Base-by-base conservation (phyloP, 2,888 invertebrate species). In the Phrixothrix hirtus region DNA sequence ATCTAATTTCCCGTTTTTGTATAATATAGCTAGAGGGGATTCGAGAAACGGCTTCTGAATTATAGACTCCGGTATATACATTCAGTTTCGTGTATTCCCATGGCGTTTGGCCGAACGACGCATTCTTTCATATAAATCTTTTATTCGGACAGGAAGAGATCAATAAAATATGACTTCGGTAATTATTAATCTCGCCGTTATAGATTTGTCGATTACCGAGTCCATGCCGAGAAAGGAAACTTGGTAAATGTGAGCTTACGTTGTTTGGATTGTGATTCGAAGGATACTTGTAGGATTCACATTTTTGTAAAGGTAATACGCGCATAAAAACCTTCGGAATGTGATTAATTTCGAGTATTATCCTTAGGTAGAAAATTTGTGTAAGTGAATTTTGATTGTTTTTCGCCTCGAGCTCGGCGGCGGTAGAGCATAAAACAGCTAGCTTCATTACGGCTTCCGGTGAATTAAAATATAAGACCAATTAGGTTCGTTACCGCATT, bases 1-100 rank as follows among this genome's bases (percentile, higher is more conserved):
- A 37, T 37, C 45, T 46, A 52, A 52, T 52, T 45, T 41, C 44
- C 42, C 27, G 51, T 45, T 47, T 52, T 47, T 52, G 37, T 47
- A 26, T 47, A 37, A 42, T 42, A 41, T 17, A 11, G 46, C 52
- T 31, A 31, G 46, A 13, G 52, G 52, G 46, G 30, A 17, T 36
- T 32, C 41, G 16, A 42, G 34, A 35, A 52, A 46, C 42, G 30
- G 47, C 52, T 52, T 47, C 46, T 52, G 52, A 52, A 52, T 52
- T 52, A 52, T 52, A 47, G 30, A 52, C 45, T 31, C 30, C 35
- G 26, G 13, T 39, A 44, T 44, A 51, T 41, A 29, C 13, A 38
- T 31, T 21, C 34, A 44, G 34, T 44, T 34, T 17, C 37, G 31
- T 21, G 46, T 46, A 46, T 46, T 46, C 46, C 46, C 46, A 46